Evolutionary conservation across 2,888 invertebrate species (phyloP).

Genomic region (Trissoscelio sp.): DNA sequence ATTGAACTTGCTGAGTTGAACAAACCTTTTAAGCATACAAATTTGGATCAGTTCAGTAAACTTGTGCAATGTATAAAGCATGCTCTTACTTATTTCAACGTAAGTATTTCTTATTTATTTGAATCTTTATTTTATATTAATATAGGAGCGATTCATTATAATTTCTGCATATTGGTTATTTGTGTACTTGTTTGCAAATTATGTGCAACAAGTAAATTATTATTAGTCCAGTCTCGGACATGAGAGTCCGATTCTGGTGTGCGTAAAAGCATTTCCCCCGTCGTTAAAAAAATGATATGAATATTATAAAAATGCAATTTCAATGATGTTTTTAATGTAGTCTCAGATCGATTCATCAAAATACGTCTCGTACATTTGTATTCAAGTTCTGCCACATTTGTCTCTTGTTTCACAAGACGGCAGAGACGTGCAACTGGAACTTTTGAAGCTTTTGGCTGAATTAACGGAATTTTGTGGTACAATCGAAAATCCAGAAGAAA

Average conservation of each 20-base stretch:
- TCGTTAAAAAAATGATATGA: too few relatives aligned
- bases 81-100: slow-evolving; percentile 94
- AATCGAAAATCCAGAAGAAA: slow-evolving; percentile 89
- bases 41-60: slow-evolving; percentile 86
- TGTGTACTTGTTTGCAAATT: too few relatives aligned
- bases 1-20: slow-evolving; percentile 95
- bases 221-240: too few relatives aligned
- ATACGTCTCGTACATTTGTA: slow-evolving; percentile 93
- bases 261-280: too few relatives aligned
- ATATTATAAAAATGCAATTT: background rate
- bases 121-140: too few relatives aligned
- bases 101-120: slow-evolving; percentile 84
- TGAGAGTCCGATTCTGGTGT: too few relatives aligned
- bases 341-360: slow-evolving; percentile 93
- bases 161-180: too few relatives aligned
- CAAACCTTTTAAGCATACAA: slow-evolving; percentile 89
- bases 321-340: too few relatives aligned
- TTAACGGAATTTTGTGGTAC: slow-evolving; percentile 91
- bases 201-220: too few relatives aligned
- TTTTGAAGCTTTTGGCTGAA: slow-evolving; percentile 95
- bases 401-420: slow-evolving; percentile 87
- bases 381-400: slow-evolving; percentile 91
- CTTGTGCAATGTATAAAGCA: slow-evolving; percentile 94
- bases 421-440: slow-evolving; percentile 89
- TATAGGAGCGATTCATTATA: too few relatives aligned